A percentile compares a stretch with the other conserved stretches of the same genome.
Evolutionary conservation across 2,113 vertebrate species (phyloP).

Genomic region (Myotis yumanensis): DNA sequence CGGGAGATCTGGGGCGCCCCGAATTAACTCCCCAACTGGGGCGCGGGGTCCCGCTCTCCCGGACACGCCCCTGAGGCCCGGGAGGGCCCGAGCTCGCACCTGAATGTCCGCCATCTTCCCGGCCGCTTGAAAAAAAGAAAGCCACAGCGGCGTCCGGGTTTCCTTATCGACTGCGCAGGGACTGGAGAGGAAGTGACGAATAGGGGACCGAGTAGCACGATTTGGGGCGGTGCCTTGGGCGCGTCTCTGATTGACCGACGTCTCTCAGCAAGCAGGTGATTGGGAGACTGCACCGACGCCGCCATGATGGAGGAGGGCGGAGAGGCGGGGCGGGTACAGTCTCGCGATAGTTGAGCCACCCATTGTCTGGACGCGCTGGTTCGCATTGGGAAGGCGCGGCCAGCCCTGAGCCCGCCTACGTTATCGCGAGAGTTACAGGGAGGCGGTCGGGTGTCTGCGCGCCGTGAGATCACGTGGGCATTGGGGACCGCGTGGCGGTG

Average conservation of each 20-base stretch:
- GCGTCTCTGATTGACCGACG: not conserved
- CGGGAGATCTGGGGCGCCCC: rapidly evolving
- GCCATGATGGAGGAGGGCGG: not conserved
- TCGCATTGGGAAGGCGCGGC: rapidly evolving
- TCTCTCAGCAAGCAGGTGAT: not conserved
- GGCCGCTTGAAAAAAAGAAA: slow-evolving; percentile 26
- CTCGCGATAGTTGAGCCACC: not conserved
- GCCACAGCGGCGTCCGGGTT: rapidly evolving
- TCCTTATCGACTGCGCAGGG: slow-evolving; percentile 58
- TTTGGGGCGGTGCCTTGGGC: not conserved
- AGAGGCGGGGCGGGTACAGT: rapidly evolving
- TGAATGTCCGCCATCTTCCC: slow-evolving; percentile 80
- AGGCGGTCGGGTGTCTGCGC: rapidly evolving
- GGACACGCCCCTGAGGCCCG: not conserved
- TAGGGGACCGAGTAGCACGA: rapidly evolving
- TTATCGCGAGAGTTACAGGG: slow-evolving; percentile 20
- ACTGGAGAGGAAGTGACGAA: slow-evolving; percentile 60
- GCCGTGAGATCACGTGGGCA: not conserved
- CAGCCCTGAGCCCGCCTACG: too few relatives aligned
- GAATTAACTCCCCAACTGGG: not conserved
- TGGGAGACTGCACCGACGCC: not conserved
- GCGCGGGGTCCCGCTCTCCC: too few relatives aligned
- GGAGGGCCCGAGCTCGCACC: not conserved
- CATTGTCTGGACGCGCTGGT: rapidly evolving
- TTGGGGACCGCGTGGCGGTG: not conserved